Evolutionary conservation across 2,888 invertebrate genomes (phyloP), one percentile per base, ranked within the genome.

Genomic region (Idaea biselata): DNA sequence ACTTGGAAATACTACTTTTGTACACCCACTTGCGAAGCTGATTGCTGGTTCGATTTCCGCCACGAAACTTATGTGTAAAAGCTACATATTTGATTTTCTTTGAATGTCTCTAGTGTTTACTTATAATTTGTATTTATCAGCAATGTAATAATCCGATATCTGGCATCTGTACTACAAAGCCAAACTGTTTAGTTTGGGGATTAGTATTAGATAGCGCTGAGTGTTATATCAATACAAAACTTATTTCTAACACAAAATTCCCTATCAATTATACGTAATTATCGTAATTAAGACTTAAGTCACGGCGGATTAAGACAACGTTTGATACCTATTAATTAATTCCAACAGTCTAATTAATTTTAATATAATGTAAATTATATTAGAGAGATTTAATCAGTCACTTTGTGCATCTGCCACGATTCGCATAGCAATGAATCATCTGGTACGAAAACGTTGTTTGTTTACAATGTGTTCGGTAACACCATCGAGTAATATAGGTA

Each of bases 391-490:
- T 73, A 70, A 76, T 70, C 72, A 69, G 68, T 73, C 71, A 72
- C 68, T 75, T 71, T 72, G 72, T 76, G 74, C 73, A 75, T 77
- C 69, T 78, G 78, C 78, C 72, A 71, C 78, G 73, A 78, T 79
- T 64, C 66, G 61, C 68, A 61, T 60, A 60, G 25, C 55, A 77
- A 78, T 83, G 82, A 83, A 73, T 82, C 82, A 83, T 75, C 77
- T 71, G 69, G 77, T 80, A 81, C 86, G 84, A 89, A 85, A 87
- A 87, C 84, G 83, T 78, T 63, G 78, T 82, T 83, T 90, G 88
- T 90, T 89, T 89, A 90, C 87, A 84, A 80, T 80, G 79, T 82
- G 81, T 84, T 84, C 84, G 83, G 85, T 86, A 86, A 86, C 76
- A 80, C 77, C 78, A 73, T 78, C 79, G 79, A 78, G 78, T 82